phyloP scores from a whole-genome alignment of 2,113 vertebrate genomes.

The Scalopus aquaticus region DNA sequence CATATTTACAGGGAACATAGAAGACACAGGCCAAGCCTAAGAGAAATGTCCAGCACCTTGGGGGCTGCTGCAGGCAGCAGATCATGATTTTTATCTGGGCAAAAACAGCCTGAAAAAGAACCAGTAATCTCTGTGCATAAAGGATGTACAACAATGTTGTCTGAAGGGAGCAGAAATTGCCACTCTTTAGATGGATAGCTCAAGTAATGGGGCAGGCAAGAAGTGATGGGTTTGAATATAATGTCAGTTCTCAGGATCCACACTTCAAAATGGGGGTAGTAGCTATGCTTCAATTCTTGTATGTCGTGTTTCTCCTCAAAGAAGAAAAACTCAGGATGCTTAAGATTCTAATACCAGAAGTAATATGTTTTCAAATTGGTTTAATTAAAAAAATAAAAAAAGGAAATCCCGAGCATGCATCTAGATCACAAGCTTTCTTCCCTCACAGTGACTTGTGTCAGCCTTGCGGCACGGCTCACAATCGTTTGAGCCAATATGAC shows the following conservation, averaged over 20 bases:
- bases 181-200: neutral
- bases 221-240: neutral
- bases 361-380: neutral
- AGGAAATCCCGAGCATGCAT: neutral
- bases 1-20: neutral
- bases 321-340: neutral
- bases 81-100: neutral
- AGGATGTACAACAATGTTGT: neutral
- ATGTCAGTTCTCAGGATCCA: neutral
- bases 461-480: neutral
- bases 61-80: neutral
- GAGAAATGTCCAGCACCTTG: neutral
- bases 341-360: neutral
- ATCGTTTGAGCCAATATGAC: neutral
- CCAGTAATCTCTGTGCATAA: neutral
- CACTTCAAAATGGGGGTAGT: neutral
- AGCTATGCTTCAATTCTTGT: neutral
- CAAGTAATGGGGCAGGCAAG: neutral
- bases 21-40: neutral
- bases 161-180: neutral
- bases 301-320: neutral
- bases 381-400: neutral
- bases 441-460: neutral
- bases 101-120: neutral
- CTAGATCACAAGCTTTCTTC: neutral